Evolutionary conservation across 2,888 invertebrate species (phyloP), one percentile per base, ranked within the genome.

Genomic region (Hirtodrosophila duncani): DNA sequence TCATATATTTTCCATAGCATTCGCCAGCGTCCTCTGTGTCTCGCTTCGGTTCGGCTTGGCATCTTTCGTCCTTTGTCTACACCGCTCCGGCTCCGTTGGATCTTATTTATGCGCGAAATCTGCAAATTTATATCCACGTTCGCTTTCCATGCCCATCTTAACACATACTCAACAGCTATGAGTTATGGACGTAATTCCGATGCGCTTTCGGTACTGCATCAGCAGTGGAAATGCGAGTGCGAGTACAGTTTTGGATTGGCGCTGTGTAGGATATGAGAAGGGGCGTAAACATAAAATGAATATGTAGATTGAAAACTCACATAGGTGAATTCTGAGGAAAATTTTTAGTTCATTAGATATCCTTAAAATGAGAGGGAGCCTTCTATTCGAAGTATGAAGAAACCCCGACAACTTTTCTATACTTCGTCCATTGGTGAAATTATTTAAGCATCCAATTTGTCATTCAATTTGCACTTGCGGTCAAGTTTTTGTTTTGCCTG

Each of bases 111-210:
- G 62, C 36, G 51, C 34, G 24, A 57, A 57, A 67, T 53, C 56
- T 58, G 53, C 13, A 55, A 57, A 70, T 65, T 67, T 66, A 71
- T 63, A 58, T 63, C 42, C 53, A 33, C 41, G 56, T 34, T 57
- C 55, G 39, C 14, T 57, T 61, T 63, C 51, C 62, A 58, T 60
- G 60, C 59, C 50, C 63, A 66, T 61, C 67, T 71, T 69, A 67
- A 52, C 78, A 78, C 78, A 64, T 78, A 62, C 59, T 71, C 66
- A 65, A 23, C 36, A 57, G 38, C 48, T 43, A 62, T 72, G 63
- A 70, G 43, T 70, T 70, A 68, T 59, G 10, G 29, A 41, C 26
- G 39, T 56, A 65, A 59, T 69, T 60, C 50, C 23, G 26, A 33
- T 21, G 20, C 3, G 11, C 13, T 3, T n/a, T 33, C 6, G 5